Evolutionary conservation across 2,888 invertebrate genomes (phyloP).

Genomic region (Lamellibrachia columna): DNA sequence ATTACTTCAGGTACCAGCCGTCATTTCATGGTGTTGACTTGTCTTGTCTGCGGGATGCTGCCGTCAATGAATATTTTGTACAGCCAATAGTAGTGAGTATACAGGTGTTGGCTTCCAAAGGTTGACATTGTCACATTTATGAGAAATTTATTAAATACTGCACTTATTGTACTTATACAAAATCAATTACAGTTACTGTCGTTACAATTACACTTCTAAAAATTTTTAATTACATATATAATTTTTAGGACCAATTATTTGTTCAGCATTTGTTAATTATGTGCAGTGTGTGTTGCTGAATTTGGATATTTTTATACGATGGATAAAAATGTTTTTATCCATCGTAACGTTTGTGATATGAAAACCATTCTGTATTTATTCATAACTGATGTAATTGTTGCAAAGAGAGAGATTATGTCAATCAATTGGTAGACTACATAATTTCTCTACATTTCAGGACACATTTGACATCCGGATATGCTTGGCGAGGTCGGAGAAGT

Average conservation of each 20-base stretch:
- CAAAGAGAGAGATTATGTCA: background rate
- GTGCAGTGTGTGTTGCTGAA: no score
- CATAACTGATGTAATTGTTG: background rate
- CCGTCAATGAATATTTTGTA: constrained; percentile 95
- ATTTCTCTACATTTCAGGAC: constrained; percentile 70
- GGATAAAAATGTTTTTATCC: no score
- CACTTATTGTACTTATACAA: background rate
- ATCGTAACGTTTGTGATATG: no score
- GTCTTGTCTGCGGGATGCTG: constrained; percentile 88
- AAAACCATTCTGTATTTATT: background rate
- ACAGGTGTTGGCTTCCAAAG: background rate
- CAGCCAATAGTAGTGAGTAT: constrained; percentile 86
- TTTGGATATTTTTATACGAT: no score
- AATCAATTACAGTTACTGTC: no score
- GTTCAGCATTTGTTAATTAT: no score
- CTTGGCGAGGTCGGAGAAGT: constrained; percentile 90
- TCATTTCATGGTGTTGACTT: constrained; percentile 98
- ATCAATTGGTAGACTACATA: background rate
- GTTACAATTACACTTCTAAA: no score
- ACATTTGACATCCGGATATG: constrained; percentile 98
- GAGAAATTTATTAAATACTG: background rate
- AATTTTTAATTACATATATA: no score
- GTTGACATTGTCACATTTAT: background rate
- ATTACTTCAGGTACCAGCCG: constrained; percentile 79
- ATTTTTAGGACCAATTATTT: no score